A percentile compares a stretch with the other conserved stretches of the same genome.
phyloP scores from a whole-genome alignment of 2,113 vertebrate genomes.

The Taurulus bubalis region DNA sequence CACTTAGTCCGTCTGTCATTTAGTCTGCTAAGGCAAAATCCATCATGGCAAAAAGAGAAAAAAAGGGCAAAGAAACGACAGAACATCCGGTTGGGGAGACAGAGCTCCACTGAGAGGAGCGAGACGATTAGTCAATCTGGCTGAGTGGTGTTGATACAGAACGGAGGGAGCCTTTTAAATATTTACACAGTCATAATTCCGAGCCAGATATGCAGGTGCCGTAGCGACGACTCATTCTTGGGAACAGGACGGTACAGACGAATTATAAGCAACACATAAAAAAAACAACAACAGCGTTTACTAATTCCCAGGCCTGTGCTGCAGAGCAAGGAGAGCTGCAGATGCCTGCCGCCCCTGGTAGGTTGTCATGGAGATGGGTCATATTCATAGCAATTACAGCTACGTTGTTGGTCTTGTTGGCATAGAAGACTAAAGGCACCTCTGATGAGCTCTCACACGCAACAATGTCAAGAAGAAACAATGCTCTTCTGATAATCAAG shows the following conservation, averaged over 20 bases:
- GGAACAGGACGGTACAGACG: conserved; percentile 46
- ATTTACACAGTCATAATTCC: conserved; percentile 82
- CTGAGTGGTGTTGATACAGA: conserved; percentile 78
- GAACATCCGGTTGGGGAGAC: conserved; percentile 62
- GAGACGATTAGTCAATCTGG: conserved; percentile 79
- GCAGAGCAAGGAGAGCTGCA: conserved; percentile 37
- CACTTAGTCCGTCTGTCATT: conserved; percentile 66
- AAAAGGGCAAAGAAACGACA: conserved; percentile 23
- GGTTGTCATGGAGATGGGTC: conserved; percentile 69
- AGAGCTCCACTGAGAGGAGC: conserved; percentile 57
- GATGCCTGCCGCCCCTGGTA: conserved; percentile 52
- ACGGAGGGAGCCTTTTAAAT: conserved; percentile 79
- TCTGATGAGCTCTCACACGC: conserved; percentile 1
- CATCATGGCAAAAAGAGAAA: conserved; percentile 48
- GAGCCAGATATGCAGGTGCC: conserved; percentile 72
- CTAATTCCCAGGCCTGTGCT: conserved; percentile 45
- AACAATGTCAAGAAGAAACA: not conserved
- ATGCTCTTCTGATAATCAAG: not conserved
- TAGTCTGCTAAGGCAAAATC: conserved; percentile 63
- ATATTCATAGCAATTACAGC: conserved; percentile 56
- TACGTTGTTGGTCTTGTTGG: conserved; percentile 45
- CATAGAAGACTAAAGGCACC: conserved; percentile 26
- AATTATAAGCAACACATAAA: conserved; percentile 41
- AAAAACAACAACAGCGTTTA: conserved; percentile 29
- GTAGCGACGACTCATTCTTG: conserved; percentile 60